Conservation (phyloP, 23 tunicate species). For the Oikopleura dioica region DNA sequence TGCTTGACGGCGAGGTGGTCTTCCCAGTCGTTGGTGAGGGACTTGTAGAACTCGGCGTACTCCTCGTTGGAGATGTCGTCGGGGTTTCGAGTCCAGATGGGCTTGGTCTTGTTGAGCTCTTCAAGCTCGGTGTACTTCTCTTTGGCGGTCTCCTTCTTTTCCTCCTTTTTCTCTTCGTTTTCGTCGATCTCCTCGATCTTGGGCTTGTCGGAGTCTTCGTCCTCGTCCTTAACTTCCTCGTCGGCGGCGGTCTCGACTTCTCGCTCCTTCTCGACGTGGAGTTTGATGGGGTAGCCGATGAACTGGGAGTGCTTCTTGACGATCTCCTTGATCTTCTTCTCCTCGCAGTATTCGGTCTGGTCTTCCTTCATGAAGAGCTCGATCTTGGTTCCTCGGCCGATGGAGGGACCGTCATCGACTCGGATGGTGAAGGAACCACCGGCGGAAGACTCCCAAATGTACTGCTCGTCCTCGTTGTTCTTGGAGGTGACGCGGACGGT, state of each 20-base stretch:
- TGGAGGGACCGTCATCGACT: constrained; percentile 14
- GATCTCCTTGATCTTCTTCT: constrained; percentile 70
- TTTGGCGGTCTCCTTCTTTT: constrained; percentile 36
- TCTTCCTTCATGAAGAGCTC: constrained; percentile 73
- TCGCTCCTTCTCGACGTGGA: constrained; percentile 83
- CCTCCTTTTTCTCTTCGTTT: constrained; percentile 38
- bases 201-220: constrained; percentile 33
- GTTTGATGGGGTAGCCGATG: constrained; percentile 77
- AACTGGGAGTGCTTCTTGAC: constrained; percentile 92
- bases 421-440: constrained; percentile 62
- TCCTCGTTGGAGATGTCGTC: constrained; percentile 91
- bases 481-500: constrained; percentile 56
- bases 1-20: constrained; percentile 97
- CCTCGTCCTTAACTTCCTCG: constrained; percentile 20
- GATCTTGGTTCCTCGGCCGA: constrained; percentile 59
- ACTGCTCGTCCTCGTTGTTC: constrained; percentile 74
- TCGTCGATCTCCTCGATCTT: constrained; percentile 79
- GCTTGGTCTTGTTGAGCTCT: constrained; percentile 85
- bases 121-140: constrained; percentile 76
- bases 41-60: constrained; percentile 85
- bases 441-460: constrained; percentile 86
- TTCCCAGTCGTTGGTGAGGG: constrained; percentile 87
- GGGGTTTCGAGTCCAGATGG: constrained; percentile 87
- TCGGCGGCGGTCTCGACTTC: constrained; percentile 61
- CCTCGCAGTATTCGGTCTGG: constrained; percentile 65